A percentile compares a stretch with the other conserved stretches of the same genome.
Evolutionary conservation across 1,140 invertebrate species (phyloP).

Genomic region (Polypedilum vanderplanki): DNA sequence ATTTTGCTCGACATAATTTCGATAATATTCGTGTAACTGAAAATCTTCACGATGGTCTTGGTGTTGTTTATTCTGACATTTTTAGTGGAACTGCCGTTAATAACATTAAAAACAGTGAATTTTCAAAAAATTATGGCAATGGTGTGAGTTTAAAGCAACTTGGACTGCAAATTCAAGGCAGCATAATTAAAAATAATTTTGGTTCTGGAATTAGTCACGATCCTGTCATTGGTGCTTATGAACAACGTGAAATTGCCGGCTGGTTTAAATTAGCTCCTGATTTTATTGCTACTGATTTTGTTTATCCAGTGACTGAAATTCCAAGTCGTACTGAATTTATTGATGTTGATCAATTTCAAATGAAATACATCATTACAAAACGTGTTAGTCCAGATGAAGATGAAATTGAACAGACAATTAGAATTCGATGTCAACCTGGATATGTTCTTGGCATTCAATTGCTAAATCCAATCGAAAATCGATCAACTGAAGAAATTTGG

Average conservation of each 20-base stretch:
- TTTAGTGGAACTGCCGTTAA: slow-evolving; percentile 79
- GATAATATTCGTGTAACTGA: slow-evolving; percentile 72
- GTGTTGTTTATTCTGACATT: slow-evolving; percentile 81
- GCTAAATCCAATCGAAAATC: slow-evolving; percentile 79
- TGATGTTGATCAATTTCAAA: slow-evolving; percentile 62
- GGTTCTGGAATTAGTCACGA: slow-evolving; percentile 88
- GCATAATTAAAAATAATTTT: slow-evolving; percentile 74
- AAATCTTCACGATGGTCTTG: slow-evolving; percentile 82
- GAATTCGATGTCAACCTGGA: slow-evolving; percentile 61
- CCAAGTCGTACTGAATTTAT: slow-evolving; percentile 55
- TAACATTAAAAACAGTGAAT: slow-evolving; percentile 80
- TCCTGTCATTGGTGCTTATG: slow-evolving; percentile 71
- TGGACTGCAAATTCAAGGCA: slow-evolving; percentile 69
- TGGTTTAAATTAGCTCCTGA: slow-evolving; percentile 72
- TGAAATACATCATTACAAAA: slow-evolving; percentile 67
- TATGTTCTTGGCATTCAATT: slow-evolving; percentile 74
- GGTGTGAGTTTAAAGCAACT: slow-evolving; percentile 84
- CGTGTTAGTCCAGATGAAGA: slow-evolving; percentile 53
- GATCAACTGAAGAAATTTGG: slow-evolving; percentile 72
- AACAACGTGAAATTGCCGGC: slow-evolving; percentile 85
- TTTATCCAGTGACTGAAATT: slow-evolving; percentile 62
- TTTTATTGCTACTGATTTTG: slow-evolving; percentile 56
- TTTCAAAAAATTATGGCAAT: slow-evolving; percentile 76
- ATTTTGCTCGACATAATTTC: slow-evolving; percentile 88
- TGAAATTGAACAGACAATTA: slow-evolving; percentile 46